These are phyloP conservation scores for Phenganax subtilis DNA, from an alignment of 92 coral and sea anemone genomes.

Conservation along the genomic window DNA sequence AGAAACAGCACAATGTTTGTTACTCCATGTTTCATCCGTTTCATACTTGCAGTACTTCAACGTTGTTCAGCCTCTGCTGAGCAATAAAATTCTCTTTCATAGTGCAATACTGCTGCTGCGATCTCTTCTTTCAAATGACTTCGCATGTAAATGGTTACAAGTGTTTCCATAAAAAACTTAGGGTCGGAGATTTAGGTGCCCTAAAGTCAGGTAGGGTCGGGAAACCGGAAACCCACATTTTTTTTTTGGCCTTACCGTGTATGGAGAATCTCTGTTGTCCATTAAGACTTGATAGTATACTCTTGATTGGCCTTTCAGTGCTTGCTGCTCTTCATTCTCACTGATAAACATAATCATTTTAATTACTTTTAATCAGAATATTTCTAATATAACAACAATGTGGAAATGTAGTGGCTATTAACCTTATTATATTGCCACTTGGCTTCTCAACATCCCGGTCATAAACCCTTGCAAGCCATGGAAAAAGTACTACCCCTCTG, in stretches of 20 bases:
- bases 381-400: neutral
- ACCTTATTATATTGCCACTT: slow-evolving; percentile 17
- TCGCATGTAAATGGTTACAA: too few relatives aligned
- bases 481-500: slow-evolving; percentile 89
- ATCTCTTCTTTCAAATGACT: too few relatives aligned
- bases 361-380: neutral
- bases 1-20: too few relatives aligned
- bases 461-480: slow-evolving; percentile 95
- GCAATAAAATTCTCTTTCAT: too few relatives aligned
- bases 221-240: too few relatives aligned
- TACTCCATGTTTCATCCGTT: too few relatives aligned
- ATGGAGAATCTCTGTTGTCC: slow-evolving; percentile 93
- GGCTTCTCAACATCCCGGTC: slow-evolving; percentile 66
- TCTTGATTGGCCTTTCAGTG: slow-evolving; percentile 73
- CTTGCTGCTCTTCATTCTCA: slow-evolving; percentile 62
- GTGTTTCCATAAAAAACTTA: too few relatives aligned
- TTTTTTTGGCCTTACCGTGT: slow-evolving; percentile 55
- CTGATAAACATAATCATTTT: slow-evolving; percentile 26
- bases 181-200: too few relatives aligned
- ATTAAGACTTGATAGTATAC: slow-evolving; percentile 87
- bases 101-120: too few relatives aligned
- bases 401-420: neutral
- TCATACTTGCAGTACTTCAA: too few relatives aligned
- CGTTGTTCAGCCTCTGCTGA: too few relatives aligned
- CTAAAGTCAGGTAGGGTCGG: too few relatives aligned